A percentile compares a stretch with the other conserved stretches of the same genome.
Evolutionary conservation across 2,797 vertebrate species (phyloP).

Genomic region (Lepus townsendii): DNA sequence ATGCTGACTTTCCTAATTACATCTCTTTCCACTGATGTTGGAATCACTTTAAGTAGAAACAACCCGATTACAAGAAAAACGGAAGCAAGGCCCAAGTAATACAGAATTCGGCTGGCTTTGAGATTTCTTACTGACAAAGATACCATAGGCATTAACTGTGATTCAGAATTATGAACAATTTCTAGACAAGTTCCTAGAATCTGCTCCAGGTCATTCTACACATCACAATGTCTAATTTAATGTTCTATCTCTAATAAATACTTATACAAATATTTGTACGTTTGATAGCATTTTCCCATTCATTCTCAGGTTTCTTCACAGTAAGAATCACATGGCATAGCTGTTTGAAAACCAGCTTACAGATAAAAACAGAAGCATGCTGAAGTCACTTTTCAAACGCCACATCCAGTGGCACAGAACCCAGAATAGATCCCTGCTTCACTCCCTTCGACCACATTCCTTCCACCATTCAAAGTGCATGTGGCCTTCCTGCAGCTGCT

Average conservation of each 20-base stretch:
- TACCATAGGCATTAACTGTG: slow-evolving; percentile 6
- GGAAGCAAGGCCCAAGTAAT: slow-evolving; percentile 28
- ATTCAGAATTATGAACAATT: slow-evolving; percentile 50
- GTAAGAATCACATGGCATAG: slow-evolving; percentile 15
- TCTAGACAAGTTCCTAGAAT: slow-evolving; percentile 33
- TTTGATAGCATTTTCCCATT: background rate
- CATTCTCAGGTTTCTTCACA: slow-evolving; percentile 25
- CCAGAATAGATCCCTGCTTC: background rate
- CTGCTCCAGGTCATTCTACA: background rate
- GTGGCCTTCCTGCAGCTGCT: background rate
- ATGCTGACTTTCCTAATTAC: slow-evolving; percentile 62
- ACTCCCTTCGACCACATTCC: background rate
- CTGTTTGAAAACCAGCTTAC: slow-evolving; percentile 17
- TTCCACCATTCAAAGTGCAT: background rate
- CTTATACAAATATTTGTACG: background rate
- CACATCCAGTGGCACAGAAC: background rate
- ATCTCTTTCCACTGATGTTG: slow-evolving; percentile 29
- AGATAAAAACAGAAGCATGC: background rate
- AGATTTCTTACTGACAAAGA: slow-evolving; percentile 62
- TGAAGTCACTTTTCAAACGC: background rate
- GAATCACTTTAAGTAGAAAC: slow-evolving; percentile 66
- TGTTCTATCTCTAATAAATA: slow-evolving; percentile 43
- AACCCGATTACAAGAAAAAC: slow-evolving; percentile 58
- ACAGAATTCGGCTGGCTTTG: slow-evolving; percentile 50
- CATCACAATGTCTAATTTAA: background rate